Evolutionary conservation across 2,888 invertebrate species (phyloP).

Genomic region (Pammene aurita): DNA sequence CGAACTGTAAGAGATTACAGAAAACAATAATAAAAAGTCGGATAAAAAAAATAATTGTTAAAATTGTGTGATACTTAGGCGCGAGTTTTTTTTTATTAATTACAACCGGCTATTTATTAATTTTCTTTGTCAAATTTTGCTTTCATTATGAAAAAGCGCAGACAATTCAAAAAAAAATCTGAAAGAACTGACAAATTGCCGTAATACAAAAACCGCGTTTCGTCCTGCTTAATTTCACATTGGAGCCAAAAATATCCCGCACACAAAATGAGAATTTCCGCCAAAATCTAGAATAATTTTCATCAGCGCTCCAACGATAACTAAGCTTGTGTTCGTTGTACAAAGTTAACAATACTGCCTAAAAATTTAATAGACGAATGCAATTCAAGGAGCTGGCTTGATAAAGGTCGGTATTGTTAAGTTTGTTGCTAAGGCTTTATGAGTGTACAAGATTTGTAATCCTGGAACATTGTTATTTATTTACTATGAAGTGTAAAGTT

Average conservation of each 20-base stretch:
- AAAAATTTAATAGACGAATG: not conserved
- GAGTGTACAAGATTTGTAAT: conserved; percentile 36
- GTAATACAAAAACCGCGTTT: not conserved
- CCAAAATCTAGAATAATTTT: conserved; percentile 16
- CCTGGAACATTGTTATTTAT: conserved; percentile 35
- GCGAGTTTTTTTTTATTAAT: no score
- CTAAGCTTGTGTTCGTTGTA: not conserved
- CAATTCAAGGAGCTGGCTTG: not conserved
- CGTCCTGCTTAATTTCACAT: not conserved
- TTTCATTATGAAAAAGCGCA: no score
- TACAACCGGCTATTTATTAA: no score
- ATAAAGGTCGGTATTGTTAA: not conserved
- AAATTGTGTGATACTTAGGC: no score
- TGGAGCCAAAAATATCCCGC: not conserved
- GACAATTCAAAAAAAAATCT: no score
- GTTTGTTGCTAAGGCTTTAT: conserved; percentile 34
- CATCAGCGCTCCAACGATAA: conserved; percentile 6
- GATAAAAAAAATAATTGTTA: no score
- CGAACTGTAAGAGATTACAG: no score
- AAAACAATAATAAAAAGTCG: no score
- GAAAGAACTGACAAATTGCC: not conserved
- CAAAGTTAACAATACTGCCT: conserved; percentile 1
- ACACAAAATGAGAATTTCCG: conserved; percentile 4
- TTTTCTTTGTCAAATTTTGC: no score
- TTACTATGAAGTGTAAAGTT: conserved; percentile 41